These are phyloP conservation scores for Capricornis sumatraensis DNA, from an alignment of 2,113 vertebrate species.

Conservation along the genomic window DNA sequence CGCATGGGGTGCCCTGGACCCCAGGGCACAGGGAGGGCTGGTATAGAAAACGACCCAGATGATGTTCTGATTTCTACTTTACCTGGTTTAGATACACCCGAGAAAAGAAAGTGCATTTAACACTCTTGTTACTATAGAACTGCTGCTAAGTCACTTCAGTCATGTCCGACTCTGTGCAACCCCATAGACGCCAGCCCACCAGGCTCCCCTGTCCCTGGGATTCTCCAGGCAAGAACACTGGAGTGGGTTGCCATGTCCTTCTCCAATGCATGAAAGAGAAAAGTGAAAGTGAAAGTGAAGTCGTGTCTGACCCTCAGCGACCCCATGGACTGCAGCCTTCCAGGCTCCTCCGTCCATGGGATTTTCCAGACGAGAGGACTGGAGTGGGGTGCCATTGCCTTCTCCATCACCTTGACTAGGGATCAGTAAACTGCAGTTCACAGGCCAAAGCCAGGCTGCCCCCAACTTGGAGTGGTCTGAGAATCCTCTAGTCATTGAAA, in stretches of 20 bases:
- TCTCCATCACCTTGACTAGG: neutral
- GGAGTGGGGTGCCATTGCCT: too few relatives aligned
- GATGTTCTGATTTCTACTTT: neutral
- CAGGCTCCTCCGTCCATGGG: too few relatives aligned
- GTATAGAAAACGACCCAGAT: neutral
- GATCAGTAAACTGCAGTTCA: neutral
- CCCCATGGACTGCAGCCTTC: too few relatives aligned
- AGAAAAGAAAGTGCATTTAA: neutral
- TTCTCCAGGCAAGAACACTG: too few relatives aligned
- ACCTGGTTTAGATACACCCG: neutral
- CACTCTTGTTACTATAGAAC: neutral
- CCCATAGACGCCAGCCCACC: too few relatives aligned
- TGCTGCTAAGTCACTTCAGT: too few relatives aligned
- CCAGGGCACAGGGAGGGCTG: neutral
- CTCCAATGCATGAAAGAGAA: too few relatives aligned
- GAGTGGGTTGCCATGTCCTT: too few relatives aligned
- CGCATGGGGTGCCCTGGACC: neutral
- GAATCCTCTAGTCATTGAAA: neutral
- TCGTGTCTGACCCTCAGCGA: too few relatives aligned
- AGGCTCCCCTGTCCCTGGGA: too few relatives aligned
- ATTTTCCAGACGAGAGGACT: too few relatives aligned
- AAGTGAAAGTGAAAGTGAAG: too few relatives aligned
- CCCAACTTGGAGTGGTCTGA: neutral
- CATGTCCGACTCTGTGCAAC: accelerated
- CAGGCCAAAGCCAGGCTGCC: neutral